Evolutionary conservation across 2,113 vertebrate genomes (phyloP).

Genomic region (Corythornis cristatus): DNA sequence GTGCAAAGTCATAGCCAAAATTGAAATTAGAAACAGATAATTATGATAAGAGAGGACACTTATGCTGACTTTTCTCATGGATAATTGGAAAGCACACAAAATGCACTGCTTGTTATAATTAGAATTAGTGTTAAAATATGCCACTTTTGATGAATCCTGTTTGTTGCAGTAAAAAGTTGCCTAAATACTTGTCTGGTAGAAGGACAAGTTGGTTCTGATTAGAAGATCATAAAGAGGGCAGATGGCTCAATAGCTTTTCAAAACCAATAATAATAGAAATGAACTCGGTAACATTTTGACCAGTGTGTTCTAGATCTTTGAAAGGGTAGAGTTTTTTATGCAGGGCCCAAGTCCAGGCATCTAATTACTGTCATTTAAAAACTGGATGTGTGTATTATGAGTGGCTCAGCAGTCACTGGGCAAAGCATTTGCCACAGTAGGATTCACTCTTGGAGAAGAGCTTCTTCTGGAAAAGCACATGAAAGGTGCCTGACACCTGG

Average conservation of each 20-base stretch:
- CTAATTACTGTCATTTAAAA: neutral
- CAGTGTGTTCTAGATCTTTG: neutral
- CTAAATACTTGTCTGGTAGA: constrained; percentile 69
- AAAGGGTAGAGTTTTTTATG: neutral
- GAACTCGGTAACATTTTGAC: neutral
- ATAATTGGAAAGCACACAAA: constrained; percentile 83
- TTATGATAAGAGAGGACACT: constrained; percentile 85
- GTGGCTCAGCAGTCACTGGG: neutral
- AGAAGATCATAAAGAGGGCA: constrained; percentile 42
- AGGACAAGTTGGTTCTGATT: constrained; percentile 59
- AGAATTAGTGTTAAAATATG: constrained; percentile 75
- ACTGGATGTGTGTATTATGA: neutral
- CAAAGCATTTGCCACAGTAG: neutral
- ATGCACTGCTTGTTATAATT: constrained; percentile 81
- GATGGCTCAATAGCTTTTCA: constrained; percentile 40
- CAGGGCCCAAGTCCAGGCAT: neutral
- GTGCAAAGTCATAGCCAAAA: constrained; percentile 84
- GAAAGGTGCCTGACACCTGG: neutral
- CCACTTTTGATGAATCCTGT: constrained; percentile 70
- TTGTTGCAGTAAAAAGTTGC: constrained; percentile 61
- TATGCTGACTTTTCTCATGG: constrained; percentile 76
- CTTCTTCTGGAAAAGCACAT: neutral
- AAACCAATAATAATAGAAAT: neutral
- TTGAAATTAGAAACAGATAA: constrained; percentile 89
- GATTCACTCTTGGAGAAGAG: neutral